phyloP scores from a whole-genome alignment of 1,140 invertebrate genomes.

The Bombus haemorrhoidalis region DNA sequence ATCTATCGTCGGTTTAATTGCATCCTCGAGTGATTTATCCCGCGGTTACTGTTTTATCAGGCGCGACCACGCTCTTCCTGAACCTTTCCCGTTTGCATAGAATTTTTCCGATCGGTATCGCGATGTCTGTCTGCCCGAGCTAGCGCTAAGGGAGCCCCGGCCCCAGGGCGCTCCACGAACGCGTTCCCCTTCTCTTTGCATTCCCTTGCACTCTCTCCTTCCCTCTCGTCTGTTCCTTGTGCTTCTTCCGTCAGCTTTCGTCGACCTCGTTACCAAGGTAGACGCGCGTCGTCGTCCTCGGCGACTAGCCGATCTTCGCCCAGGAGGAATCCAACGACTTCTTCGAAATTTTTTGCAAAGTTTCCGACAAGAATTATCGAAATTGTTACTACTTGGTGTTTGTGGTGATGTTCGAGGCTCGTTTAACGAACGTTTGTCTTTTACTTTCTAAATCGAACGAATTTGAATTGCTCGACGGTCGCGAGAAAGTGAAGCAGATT shows the following conservation, averaged over 20 bases:
- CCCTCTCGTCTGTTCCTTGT: constrained; percentile 14
- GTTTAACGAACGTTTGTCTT: no score
- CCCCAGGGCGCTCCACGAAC: constrained; percentile 27
- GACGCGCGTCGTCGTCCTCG: constrained; percentile 53
- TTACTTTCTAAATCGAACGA: not conserved
- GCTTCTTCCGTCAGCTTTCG: constrained; percentile 53
- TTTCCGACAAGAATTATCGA: no score
- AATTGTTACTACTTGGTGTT: no score
- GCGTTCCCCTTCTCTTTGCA: constrained; percentile 38
- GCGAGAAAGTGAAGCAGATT: constrained; percentile 13
- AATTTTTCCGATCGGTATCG: constrained; percentile 11
- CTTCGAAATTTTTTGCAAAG: not conserved
- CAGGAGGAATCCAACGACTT: not conserved
- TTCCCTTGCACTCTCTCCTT: constrained; percentile 30
- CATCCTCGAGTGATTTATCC: not conserved
- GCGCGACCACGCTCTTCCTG: not conserved
- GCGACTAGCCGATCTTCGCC: constrained; percentile 26
- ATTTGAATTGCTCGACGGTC: not conserved
- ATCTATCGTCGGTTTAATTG: not conserved
- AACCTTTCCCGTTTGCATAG: not conserved
- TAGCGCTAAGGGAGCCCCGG: constrained; percentile 6
- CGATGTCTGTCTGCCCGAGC: not conserved
- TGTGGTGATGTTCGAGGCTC: no score
- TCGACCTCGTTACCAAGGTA: constrained; percentile 64
- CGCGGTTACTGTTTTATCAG: not conserved